Percentiles rank a stretch among this genome's conserved stretches.
phyloP scores from a whole-genome alignment of 2,113 vertebrate genomes.

The Strix uralensis region DNA sequence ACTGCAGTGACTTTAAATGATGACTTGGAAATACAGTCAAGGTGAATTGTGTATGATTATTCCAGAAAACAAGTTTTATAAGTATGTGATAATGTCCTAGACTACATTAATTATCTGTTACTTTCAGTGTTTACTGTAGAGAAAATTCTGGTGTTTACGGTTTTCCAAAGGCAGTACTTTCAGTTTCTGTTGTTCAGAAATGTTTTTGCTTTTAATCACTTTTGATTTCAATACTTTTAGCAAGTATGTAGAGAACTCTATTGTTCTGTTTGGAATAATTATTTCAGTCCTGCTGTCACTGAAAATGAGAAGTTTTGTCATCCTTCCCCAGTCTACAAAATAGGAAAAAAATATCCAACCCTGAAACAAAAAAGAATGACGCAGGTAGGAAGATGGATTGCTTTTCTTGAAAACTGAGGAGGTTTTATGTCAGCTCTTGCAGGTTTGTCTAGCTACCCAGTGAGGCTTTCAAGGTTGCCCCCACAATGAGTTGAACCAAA shows the following conservation, averaged over 20 bases:
- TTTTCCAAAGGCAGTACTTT: slow-evolving; percentile 25
- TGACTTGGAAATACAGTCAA: background rate
- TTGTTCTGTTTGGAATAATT: background rate
- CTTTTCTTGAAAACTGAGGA: background rate
- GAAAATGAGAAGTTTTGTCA: background rate
- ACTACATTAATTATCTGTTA: background rate
- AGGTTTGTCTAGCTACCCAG: background rate
- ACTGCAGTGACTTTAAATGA: background rate
- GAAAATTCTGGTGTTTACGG: background rate
- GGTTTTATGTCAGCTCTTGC: background rate
- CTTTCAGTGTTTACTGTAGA: background rate
- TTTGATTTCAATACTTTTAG: background rate
- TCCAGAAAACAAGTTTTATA: background rate
- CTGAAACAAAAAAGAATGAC: background rate
- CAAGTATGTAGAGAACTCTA: background rate
- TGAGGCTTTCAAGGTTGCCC: background rate
- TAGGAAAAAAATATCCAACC: background rate
- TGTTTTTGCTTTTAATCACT: slow-evolving; percentile 22
- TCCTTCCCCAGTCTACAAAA: background rate
- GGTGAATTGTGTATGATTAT: slow-evolving; percentile 3
- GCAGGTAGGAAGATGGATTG: background rate
- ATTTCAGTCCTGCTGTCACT: background rate
- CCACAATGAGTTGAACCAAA: rapidly evolving
- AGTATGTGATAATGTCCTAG: background rate
- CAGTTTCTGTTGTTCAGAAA: slow-evolving; percentile 25